Conservation (phyloP, 2,888 invertebrate species). For the Epirrhoe tristata region DNA sequence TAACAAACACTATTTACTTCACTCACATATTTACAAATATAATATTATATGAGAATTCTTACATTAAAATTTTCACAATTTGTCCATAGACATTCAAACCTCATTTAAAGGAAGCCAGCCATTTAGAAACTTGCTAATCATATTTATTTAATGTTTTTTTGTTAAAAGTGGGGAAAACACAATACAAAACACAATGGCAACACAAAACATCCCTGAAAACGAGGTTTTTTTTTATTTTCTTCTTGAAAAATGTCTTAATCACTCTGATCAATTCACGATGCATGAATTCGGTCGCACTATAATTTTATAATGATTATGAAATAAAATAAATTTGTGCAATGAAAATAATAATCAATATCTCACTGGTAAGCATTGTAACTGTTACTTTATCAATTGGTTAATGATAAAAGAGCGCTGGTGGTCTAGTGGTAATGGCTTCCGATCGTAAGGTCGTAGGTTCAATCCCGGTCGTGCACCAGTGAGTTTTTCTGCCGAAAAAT, state of each 20-base stretch:
- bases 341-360: background rate
- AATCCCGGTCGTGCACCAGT: too few species aligned
- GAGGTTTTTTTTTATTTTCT: background rate
- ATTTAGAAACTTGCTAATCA: too few species aligned
- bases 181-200: background rate
- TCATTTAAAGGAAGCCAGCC: background rate
- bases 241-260: background rate
- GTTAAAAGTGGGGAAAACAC: background rate
- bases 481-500: too few species aligned
- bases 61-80: constrained; percentile 16
- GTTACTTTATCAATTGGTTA: background rate
- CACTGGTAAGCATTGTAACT: background rate
- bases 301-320: background rate
- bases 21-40: constrained; percentile 68
- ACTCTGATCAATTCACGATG: background rate
- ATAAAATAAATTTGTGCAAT: background rate
- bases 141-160: too few species aligned
- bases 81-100: background rate
- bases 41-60: constrained; percentile 62
- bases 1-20: constrained; percentile 75
- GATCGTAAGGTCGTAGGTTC: too few species aligned
- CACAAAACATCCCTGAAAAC: background rate
- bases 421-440: too few species aligned
- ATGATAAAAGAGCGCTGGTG: too few species aligned
- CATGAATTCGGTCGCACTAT: background rate